Evolutionary conservation across 2,113 vertebrate genomes (phyloP), one percentile per base, ranked within the genome.

Genomic region (Lophura nycthemera): DNA sequence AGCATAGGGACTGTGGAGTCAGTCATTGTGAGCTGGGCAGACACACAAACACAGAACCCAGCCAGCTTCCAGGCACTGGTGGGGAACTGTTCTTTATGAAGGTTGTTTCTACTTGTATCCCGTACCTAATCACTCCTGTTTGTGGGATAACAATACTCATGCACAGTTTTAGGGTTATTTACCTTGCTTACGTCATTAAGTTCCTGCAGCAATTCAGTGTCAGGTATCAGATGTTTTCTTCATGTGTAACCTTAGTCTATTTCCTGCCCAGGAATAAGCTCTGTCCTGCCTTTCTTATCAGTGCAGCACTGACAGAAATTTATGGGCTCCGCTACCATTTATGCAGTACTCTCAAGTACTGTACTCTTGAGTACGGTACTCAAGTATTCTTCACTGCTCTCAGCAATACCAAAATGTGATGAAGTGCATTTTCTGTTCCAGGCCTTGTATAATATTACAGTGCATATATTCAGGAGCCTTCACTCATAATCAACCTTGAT

Each of bases 91-190:
- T 48, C 48, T 1, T 1, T 22, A 34, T 50, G 70, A 10, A 4
- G 40, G 61, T 47, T 83, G 36, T 36, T 30, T 66, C 34, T 0
- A 1, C 20, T 13, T 0, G 2, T 66, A 50, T 83, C 56, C 50
- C 78, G 38, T 0, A 32, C 9, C 1, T 0, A 1, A 16, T 15
- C 30, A 2, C 0, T 0, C 17, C 24, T 34, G 7, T 54, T 67
- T 67, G 38, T 22, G 56, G 78, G 56, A 3, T 13, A 12, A 54
- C 43, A 10, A 40, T n/a, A n/a, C 50, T 57, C 7, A 13, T 38
- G 42, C 57, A 76, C 42, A 8, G 1, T 7, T 86, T 34, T 36
- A 27, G 25, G 24, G 15, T 13, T 21, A 10, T n/a, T 57, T 50
- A 57, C 9, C 20, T 70, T 70, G 42, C 2, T 4, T 11, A 1